Base-by-base conservation (phyloP, 1,140 invertebrate genomes). In the Drosophila subobscura region DNA sequence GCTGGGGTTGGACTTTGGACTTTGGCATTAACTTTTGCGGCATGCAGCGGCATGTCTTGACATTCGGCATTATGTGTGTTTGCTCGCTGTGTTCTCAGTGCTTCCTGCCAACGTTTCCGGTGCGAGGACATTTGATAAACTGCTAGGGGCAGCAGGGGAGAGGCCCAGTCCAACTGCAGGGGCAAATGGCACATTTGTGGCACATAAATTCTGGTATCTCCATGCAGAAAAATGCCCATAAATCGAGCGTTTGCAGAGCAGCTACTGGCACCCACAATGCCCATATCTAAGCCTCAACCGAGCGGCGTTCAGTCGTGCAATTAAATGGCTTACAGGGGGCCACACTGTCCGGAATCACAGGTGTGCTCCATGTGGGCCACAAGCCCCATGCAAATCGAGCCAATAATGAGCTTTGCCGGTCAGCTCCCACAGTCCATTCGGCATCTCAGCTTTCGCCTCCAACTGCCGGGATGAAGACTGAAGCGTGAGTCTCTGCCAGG, bases 11-110 rank as follows among this genome's bases (percentile, higher is more conserved):
- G 16, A 20, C 16, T 20, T 20, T n/a, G n/a, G n/a, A n/a, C n/a
- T n/a, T 20, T 20, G 77, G 73, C 73, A 86, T 81, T 78, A 77
- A 74, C 68, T 85, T 85, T 80, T 86, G 58, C 57, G 81, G 81
- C 67, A 47, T 70, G 56, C 33, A 50, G 16, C 12, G 14, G 50
- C 72, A 79, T 77, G 81, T 64, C 73, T 64, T 80, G 40, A 73
- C 80, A 75, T 83, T 77, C 54, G 10, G 57, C 60, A 72, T 40
- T 59, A 6, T 12, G 29, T 58, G 46, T 68, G 53, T 63, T 52
- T 71, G 55, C 5, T 41, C 41, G 54, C 23, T 12, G 33, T 37
- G 10, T 12, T 3, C 33, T 37, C 33, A 8, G 29, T 8, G 29
- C 16, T 65, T 67, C 68, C 75, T 66, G 61, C 52, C 47, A 60